Evolutionary conservation across 2,797 vertebrate genomes (phyloP).

Genomic region (Atherinosoma microstoma): DNA sequence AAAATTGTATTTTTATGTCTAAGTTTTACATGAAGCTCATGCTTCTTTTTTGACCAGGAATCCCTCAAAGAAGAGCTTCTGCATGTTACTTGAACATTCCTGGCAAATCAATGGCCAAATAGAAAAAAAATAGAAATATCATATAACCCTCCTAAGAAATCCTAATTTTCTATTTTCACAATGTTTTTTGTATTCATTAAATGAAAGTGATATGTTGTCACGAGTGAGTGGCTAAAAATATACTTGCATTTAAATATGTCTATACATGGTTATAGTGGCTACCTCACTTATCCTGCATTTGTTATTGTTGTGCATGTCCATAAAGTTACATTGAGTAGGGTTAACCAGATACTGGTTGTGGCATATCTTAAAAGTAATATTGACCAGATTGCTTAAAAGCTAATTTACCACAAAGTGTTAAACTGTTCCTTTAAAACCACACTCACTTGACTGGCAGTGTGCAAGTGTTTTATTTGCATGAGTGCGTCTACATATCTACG

Average conservation of each 20-base stretch:
- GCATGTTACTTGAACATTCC: no score
- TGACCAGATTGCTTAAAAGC: not conserved
- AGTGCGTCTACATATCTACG: conserved; percentile 8
- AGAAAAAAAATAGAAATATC: not conserved
- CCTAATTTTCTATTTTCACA: not conserved
- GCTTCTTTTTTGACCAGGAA: no score
- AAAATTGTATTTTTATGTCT: no score
- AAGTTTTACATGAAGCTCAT: no score
- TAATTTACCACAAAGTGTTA: not conserved
- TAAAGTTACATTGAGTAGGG: not conserved
- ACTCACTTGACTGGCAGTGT: conserved; percentile 7
- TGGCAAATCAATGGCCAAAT: no score
- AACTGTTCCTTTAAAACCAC: conserved; percentile 6
- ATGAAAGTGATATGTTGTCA: not conserved
- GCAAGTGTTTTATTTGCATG: no score
- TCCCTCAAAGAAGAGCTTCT: no score
- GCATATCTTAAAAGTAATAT: not conserved
- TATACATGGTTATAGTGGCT: not conserved
- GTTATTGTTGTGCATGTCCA: not conserved
- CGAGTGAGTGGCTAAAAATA: not conserved
- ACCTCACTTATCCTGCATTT: not conserved
- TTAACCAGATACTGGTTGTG: not conserved
- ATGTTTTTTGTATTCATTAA: not conserved
- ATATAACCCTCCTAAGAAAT: not conserved
- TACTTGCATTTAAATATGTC: not conserved